phyloP scores from a whole-genome alignment of 2,888 invertebrate genomes.

The Tenthredo scrophulariae region DNA sequence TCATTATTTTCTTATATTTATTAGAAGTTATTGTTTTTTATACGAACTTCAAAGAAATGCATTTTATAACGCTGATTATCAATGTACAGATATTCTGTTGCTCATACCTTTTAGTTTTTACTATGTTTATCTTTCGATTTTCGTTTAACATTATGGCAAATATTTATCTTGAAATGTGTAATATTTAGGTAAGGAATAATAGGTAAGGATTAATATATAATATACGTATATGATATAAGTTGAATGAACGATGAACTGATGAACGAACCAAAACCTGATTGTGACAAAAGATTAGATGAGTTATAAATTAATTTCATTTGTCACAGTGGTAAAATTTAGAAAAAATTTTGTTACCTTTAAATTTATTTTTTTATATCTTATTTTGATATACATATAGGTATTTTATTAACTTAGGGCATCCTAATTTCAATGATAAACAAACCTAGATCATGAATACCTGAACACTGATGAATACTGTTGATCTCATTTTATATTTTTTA shows the following conservation, averaged over 20 bases:
- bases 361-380: conserved; percentile 18
- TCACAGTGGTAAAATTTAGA: conserved; percentile 19
- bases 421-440: conserved; percentile 3
- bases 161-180: conserved; percentile 28
- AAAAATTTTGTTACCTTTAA: neutral
- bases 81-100: neutral
- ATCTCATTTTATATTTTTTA: conserved; percentile 44
- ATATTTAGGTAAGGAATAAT: conserved; percentile 29
- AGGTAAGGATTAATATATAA: conserved; percentile 24
- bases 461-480: conserved; percentile 39
- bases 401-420: neutral
- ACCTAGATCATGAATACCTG: neutral
- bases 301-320: conserved; percentile 29
- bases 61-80: conserved; percentile 11
- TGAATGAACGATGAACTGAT: conserved; percentile 36
- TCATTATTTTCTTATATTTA: neutral
- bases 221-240: conserved; percentile 10
- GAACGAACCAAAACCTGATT: conserved; percentile 26
- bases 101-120: neutral
- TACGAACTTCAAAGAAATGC: conserved; percentile 23
- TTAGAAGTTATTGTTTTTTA: neutral
- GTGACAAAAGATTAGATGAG: conserved; percentile 20
- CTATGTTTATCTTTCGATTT: neutral
- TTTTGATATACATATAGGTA: neutral
- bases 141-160: conserved; percentile 16